Conservation (phyloP, 2,888 invertebrate genomes). For the Ditula angustiorana region DNA sequence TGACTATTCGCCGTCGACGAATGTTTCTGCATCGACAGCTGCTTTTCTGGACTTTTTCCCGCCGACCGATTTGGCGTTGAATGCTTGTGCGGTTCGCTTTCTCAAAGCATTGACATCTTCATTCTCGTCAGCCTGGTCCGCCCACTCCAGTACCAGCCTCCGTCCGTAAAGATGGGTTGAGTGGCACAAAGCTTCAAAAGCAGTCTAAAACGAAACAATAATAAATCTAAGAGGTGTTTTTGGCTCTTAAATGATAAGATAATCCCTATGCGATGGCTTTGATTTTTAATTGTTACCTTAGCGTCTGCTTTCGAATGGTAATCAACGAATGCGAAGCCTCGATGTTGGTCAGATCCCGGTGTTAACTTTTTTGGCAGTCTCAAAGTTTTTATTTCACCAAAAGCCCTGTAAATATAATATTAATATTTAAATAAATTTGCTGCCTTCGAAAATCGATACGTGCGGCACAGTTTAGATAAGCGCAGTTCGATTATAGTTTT, state of each 20-base stretch:
- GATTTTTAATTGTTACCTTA: slow-evolving; percentile 88
- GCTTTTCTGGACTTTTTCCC: slow-evolving; percentile 80
- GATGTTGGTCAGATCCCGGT: slow-evolving; percentile 91
- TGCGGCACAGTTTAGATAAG: slow-evolving; percentile 19
- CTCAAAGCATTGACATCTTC: slow-evolving; percentile 92
- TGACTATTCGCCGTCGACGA: slow-evolving; percentile 72
- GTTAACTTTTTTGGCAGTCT: slow-evolving; percentile 96
- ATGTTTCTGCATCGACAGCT: slow-evolving; percentile 74
- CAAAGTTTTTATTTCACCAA: slow-evolving; percentile 96
- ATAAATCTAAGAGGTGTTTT: too few species aligned
- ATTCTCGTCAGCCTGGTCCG: slow-evolving; percentile 88
- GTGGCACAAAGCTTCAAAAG: slow-evolving; percentile 96
- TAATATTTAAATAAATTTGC: slow-evolving; percentile 10
- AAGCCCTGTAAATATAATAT: slow-evolving; percentile 87
- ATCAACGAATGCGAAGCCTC: slow-evolving; percentile 99
- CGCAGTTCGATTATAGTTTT: slow-evolving; percentile 2
- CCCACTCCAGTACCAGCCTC: slow-evolving; percentile 98
- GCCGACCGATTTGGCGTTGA: slow-evolving; percentile 70
- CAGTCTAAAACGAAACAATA: slow-evolving; percentile 88
- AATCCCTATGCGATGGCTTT: too few species aligned
- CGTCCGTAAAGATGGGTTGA: slow-evolving; percentile 99
- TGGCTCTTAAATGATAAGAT: too few species aligned
- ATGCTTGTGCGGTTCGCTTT: slow-evolving; percentile 91
- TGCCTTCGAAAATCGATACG: background rate
- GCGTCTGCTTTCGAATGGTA: slow-evolving; percentile 95